Percentiles rank a stretch among this genome's conserved stretches.
phyloP scores from a whole-genome alignment of 2,888 invertebrate species.

The Leistus spinibarbis region DNA sequence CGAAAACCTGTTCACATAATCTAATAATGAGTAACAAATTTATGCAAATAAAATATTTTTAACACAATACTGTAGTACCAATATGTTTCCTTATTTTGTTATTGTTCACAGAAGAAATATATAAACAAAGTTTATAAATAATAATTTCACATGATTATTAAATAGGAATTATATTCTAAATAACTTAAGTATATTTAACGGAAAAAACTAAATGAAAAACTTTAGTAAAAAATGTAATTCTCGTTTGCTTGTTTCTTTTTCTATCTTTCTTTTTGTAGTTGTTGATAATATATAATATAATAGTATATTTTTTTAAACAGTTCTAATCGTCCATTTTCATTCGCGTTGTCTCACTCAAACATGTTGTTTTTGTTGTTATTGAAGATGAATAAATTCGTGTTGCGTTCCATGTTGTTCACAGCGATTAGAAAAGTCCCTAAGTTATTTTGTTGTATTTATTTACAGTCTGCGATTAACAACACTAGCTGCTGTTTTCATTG shows the following conservation, averaged over 20 bases:
- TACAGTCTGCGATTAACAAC: conserved; percentile 43
- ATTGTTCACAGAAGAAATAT: not conserved
- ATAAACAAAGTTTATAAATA: conserved; percentile 6
- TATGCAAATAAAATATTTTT: conserved; percentile 36
- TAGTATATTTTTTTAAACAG: conserved; percentile 21
- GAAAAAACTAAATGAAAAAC: conserved; percentile 25
- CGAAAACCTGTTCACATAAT: conserved; percentile 32
- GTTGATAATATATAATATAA: conserved; percentile 15
- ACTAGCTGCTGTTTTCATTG: conserved; percentile 59
- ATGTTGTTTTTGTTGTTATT: conserved; percentile 5
- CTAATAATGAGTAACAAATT: conserved; percentile 35
- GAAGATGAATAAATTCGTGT: not conserved
- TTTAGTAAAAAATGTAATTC: conserved; percentile 20
- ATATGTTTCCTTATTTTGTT: conserved; percentile 10
- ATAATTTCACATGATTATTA: conserved; percentile 6
- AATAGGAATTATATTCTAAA: conserved; percentile 17
- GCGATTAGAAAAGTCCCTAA: conserved; percentile 42
- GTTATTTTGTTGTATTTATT: conserved; percentile 40
- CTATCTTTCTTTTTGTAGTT: conserved; percentile 10
- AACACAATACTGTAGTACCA: conserved; percentile 28
- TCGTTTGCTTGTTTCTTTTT: not conserved
- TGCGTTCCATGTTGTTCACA: conserved; percentile 23
- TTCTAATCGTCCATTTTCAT: conserved; percentile 37
- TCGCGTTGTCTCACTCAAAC: conserved; percentile 37
- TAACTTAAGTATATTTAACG: conserved; percentile 20